These are phyloP conservation scores for Bombycilla garrulus DNA, from an alignment of 2,113 vertebrate genomes.

Conservation along the genomic window DNA sequence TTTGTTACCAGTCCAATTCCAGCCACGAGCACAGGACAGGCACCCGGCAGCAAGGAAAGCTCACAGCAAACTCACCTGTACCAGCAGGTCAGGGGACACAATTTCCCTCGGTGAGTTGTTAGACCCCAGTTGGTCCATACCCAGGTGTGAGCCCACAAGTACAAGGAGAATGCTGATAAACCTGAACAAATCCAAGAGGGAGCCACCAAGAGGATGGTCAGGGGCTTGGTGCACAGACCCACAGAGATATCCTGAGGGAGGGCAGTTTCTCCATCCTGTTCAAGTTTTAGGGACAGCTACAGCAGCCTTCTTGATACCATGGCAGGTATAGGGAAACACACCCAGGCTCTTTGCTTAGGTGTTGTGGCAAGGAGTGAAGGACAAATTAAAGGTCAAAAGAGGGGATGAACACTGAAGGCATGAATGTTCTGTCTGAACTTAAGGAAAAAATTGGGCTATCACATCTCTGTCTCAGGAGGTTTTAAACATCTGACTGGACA, in stretches of 20 bases:
- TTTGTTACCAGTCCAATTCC: background rate
- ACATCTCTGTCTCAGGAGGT: background rate
- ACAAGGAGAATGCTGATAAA: background rate
- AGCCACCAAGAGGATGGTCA: background rate
- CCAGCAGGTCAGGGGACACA: background rate
- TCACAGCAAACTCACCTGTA: background rate
- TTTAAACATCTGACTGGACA: background rate
- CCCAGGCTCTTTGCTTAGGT: background rate
- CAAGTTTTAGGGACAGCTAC: background rate
- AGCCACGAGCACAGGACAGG: background rate
- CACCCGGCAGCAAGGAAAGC: background rate
- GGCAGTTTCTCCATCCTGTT: background rate
- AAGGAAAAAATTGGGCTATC: background rate
- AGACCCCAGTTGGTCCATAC: background rate
- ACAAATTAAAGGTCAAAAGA: background rate
- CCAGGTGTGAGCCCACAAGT: too few species aligned
- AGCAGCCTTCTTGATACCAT: background rate
- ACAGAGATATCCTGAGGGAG: background rate
- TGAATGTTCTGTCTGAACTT: background rate
- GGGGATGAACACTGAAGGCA: background rate
- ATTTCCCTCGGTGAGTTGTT: background rate
- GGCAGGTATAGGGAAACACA: background rate
- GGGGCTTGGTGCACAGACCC: background rate
- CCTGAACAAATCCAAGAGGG: background rate
- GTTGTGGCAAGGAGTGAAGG: background rate